These are phyloP conservation scores for Synodontis membranacea DNA, from an alignment of 2,113 vertebrate genomes.

Conservation along the genomic window DNA sequence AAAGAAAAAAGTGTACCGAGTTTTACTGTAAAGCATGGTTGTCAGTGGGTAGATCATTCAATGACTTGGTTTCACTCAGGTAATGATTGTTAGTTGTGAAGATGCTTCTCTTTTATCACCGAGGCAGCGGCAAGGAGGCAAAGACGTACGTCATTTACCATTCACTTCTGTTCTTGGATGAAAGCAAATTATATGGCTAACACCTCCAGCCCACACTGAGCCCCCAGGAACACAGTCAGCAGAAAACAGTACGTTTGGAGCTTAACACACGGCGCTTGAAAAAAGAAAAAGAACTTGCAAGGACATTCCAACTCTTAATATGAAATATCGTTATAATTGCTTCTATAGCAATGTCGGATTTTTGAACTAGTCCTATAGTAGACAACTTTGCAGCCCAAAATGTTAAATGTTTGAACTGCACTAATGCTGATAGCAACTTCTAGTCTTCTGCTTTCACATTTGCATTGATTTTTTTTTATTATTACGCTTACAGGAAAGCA, in stretches of 20 bases:
- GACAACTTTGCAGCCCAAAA: not conserved
- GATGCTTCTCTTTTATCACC: slow-evolving; percentile 30
- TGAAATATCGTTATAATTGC: no score
- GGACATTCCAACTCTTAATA: not conserved
- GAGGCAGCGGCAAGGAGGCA: not conserved
- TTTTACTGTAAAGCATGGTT: not conserved
- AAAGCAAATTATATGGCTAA: not conserved
- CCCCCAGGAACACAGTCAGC: slow-evolving; percentile 20
- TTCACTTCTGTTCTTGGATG: not conserved
- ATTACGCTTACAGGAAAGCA: not conserved
- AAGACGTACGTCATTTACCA: slow-evolving; percentile 27
- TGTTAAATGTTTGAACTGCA: not conserved
- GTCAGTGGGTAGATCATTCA: not conserved
- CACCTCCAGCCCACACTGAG: slow-evolving; percentile 22
- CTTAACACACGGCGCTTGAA: not conserved
- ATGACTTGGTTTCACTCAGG: not conserved
- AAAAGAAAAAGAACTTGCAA: not conserved
- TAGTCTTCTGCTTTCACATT: not conserved
- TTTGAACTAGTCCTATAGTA: not conserved
- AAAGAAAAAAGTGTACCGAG: not conserved
- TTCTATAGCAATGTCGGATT: not conserved
- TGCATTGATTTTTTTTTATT: not conserved
- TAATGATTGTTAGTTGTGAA: not conserved
- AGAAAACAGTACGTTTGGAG: slow-evolving; percentile 2
- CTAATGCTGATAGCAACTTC: no score